Evolutionary conservation across 2,888 invertebrate species (phyloP).

Genomic region (Asteroscopus sphinx): DNA sequence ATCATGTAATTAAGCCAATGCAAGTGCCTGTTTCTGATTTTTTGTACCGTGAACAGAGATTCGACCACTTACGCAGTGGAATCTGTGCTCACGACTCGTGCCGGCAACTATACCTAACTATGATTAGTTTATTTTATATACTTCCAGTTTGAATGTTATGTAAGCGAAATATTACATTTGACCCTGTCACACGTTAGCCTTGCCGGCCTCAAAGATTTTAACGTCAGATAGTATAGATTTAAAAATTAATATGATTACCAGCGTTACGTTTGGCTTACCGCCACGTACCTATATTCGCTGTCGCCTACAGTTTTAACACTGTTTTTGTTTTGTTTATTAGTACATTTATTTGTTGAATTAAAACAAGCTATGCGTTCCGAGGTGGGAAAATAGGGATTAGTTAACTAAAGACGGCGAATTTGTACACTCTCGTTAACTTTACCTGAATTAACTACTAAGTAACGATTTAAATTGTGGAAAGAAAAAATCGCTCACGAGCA

Average conservation of each 20-base stretch:
- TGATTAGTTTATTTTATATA: constrained; percentile 8
- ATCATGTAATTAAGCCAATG: too few relatives aligned
- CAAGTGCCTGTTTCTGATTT: too few relatives aligned
- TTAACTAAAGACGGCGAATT: background rate
- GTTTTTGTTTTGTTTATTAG: background rate
- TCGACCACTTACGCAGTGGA: too few relatives aligned
- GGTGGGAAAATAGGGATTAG: background rate
- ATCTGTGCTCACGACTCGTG: too few relatives aligned
- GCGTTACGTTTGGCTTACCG: background rate
- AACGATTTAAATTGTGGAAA: too few relatives aligned
- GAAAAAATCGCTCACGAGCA: too few relatives aligned
- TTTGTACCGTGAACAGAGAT: too few relatives aligned
- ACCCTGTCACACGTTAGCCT: constrained; percentile 32
- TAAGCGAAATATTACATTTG: constrained; percentile 22
- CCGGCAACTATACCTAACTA: too few relatives aligned
- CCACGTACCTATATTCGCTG: constrained; percentile 1
- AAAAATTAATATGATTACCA: constrained; percentile 5
- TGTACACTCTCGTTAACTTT: constrained; percentile 9
- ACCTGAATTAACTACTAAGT: too few relatives aligned
- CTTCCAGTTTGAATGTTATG: constrained; percentile 4
- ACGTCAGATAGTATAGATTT: constrained; percentile 11
- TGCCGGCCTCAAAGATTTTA: constrained; percentile 25
- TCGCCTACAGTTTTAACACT: background rate
- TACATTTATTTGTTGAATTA: background rate
- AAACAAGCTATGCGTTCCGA: too few relatives aligned